These are phyloP conservation scores for Apodemus speciosus DNA, from an alignment of 2,113 vertebrate genomes.

Conservation along the genomic window DNA sequence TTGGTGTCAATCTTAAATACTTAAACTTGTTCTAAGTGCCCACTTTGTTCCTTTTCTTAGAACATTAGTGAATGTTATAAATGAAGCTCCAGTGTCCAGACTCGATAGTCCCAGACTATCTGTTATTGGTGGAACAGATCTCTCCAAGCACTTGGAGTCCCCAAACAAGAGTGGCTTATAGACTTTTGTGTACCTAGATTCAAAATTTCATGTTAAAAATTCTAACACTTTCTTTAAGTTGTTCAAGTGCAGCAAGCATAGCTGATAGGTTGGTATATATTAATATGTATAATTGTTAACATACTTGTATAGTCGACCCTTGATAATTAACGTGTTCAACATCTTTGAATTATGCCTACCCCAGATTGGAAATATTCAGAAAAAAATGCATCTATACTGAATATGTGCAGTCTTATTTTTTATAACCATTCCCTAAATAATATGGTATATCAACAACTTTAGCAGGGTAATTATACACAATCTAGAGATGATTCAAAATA, in stretches of 20 bases:
- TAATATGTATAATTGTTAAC: background rate
- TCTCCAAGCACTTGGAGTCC: background rate
- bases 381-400: background rate
- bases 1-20: background rate
- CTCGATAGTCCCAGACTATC: background rate
- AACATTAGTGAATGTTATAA: fast-evolving
- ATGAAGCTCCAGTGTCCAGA: background rate
- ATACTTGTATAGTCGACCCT: background rate
- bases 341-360: background rate
- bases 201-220: background rate
- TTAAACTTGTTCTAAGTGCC: background rate
- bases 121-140: background rate
- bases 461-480: background rate
- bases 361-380: background rate
- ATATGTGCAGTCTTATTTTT: background rate
- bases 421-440: background rate
- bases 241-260: background rate
- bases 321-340: background rate
- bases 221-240: background rate
- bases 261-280: no score
- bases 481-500: background rate
- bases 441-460: background rate
- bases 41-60: background rate
- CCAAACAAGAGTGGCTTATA: background rate
- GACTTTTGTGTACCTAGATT: background rate